These are phyloP conservation scores for Eulacestoma nigropectus DNA, from an alignment of 2,113 vertebrate genomes.

Conservation along the genomic window DNA sequence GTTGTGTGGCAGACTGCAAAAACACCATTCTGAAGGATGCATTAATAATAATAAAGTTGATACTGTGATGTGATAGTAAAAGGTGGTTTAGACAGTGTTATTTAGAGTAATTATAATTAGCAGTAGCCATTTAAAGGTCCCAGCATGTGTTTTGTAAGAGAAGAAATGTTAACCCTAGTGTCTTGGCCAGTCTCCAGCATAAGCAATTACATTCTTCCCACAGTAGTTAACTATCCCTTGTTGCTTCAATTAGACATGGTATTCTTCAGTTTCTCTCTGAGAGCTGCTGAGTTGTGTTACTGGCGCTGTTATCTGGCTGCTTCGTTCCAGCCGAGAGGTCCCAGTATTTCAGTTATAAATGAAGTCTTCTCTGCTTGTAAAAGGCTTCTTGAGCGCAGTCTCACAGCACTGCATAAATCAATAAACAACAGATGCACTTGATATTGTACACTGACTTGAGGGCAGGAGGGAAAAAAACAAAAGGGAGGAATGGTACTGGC, in stretches of 20 bases:
- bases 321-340: constrained; percentile 6
- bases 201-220: constrained; percentile 42
- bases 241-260: constrained; percentile 11
- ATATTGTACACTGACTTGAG: constrained; percentile 19
- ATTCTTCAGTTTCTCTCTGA: constrained; percentile 15
- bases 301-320: neutral
- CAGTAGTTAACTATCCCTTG: constrained; percentile 39
- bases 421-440: constrained; percentile 36
- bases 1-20: neutral
- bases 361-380: constrained; percentile 39
- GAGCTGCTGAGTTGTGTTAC: neutral
- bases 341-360: constrained; percentile 55
- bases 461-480: neutral
- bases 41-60: constrained; percentile 10
- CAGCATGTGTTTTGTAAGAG: neutral
- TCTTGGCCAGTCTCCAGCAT: constrained; percentile 19
- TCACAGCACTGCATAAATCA: constrained; percentile 43
- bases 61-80: neutral
- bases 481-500: neutral
- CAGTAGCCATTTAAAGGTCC: neutral
- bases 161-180: constrained; percentile 9
- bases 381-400: neutral
- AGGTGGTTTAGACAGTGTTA: neutral
- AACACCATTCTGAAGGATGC: neutral
- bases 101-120: constrained; percentile 33